Base-by-base conservation (phyloP, 1,140 invertebrate genomes). In the Phocides pigmalion region DNA sequence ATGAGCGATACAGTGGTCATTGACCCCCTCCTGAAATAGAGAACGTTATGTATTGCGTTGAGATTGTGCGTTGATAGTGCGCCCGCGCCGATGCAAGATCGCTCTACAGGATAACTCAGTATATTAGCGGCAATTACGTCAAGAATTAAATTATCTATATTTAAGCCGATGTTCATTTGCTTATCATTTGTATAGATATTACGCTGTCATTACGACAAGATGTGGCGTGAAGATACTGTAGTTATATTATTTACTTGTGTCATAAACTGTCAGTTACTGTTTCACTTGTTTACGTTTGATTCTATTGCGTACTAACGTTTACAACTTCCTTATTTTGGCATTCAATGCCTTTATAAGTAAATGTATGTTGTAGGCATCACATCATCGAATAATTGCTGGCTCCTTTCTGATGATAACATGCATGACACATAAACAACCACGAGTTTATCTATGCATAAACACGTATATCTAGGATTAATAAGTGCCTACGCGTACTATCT, bases 1-100 rank as follows among this genome's bases (percentile, higher is more conserved):
- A 89, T 84, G 82, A 81, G 83, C 83, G 83, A 87, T 87, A 85
- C 74, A 65, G 66, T 72, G 84, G 75, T 72, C 82, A 66, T 83
- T 80, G 81, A 88, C 81, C 81, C 61, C 73, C 54, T 68, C 66
- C 80, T 86, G 79, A 84, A 86, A 86, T 87, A 85, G 81, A 77
- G 74, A 72, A 69, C 62, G 69, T 67, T 69, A 67, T 68, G 62
- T 58, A 64, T 66, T 71, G 72, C 74, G 76, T 76, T 70, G 51
- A 79, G 81, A 82, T 84, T 82, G 70, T 70, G 74, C 73, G 69
- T 67, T 70, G 78, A 82, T 84, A 82, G 65, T 32, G 62, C 64
- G 63, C 72, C 59, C 64, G 72, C 62, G 54, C 68, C 71, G 75
- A 79, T 74, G 73, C 58, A 72, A 79, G 81, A 82, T 82, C 70